These are phyloP conservation scores for Muricea muricata DNA, from an alignment of 92 coral and sea anemone species.

Conservation along the genomic window DNA sequence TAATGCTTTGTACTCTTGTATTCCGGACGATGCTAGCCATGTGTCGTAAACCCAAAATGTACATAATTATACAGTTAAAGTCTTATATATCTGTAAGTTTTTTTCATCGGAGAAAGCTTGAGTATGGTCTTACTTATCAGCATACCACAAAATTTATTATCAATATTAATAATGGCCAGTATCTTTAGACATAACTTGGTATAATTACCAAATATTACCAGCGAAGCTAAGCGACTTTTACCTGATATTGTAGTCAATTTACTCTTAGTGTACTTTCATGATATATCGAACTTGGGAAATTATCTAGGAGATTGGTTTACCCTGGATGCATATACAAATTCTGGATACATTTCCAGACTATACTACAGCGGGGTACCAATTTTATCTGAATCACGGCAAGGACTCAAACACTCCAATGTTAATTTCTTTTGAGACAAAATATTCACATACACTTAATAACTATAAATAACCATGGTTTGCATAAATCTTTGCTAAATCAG, in stretches of 20 bases:
- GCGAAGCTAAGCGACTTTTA: background rate
- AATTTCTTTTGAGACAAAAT: background rate
- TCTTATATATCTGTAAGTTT: no score
- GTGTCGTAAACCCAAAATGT: no score
- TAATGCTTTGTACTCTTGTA: no score
- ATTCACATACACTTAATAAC: conserved; percentile 9
- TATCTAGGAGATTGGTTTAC: no score
- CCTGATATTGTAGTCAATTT: background rate
- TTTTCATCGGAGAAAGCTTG: background rate
- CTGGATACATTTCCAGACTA: no score
- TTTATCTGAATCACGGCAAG: background rate
- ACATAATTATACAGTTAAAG: background rate
- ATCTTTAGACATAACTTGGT: background rate
- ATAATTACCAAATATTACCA: background rate
- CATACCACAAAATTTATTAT: no score
- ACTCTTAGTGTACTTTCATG: background rate
- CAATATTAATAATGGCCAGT: background rate
- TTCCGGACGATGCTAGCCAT: no score
- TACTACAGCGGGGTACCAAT: background rate
- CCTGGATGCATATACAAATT: no score
- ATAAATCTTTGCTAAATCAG: background rate
- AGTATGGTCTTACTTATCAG: background rate
- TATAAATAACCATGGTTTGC: background rate
- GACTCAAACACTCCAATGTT: no score
- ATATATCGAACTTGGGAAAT: no score